phyloP scores from a whole-genome alignment of 2,797 vertebrate genomes.

The Myripristis jacobus region DNA sequence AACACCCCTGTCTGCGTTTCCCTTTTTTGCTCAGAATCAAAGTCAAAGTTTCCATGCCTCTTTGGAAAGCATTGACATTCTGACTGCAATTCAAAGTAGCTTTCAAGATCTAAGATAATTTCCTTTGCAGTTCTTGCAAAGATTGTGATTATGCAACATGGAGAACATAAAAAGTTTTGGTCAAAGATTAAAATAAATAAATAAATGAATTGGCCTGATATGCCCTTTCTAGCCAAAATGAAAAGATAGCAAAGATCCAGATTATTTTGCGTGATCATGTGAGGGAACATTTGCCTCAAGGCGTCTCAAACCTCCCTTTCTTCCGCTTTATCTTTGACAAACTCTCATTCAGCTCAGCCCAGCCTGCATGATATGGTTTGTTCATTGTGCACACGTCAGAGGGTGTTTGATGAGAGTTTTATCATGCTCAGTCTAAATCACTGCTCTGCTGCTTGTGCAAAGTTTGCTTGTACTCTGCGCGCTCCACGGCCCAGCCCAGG shows the following conservation, averaged over 20 bases:
- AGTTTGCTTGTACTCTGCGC: conserved; percentile 8
- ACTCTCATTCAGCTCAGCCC: background rate
- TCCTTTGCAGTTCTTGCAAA: background rate
- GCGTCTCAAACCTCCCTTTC: background rate
- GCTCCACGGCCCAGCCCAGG: conserved; percentile 13
- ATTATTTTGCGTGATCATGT: conserved; percentile 15
- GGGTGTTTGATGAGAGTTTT: background rate
- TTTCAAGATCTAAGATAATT: background rate
- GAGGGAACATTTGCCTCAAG: background rate
- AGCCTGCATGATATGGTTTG: too few species aligned
- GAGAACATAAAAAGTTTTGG: background rate
- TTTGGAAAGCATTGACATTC: background rate
- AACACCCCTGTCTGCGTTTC: conserved; percentile 8
- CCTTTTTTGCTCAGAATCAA: background rate
- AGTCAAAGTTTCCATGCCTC: background rate
- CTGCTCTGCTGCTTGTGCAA: conserved; percentile 21
- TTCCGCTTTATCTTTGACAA: background rate
- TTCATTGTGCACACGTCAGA: background rate
- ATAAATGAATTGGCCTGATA: background rate
- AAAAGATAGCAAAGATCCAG: conserved; percentile 1
- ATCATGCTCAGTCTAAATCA: conserved; percentile 26
- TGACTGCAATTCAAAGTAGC: background rate
- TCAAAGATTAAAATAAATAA: conserved; percentile 12
- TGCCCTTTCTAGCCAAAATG: background rate
- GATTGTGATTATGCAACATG: background rate